Evolutionary conservation across 2,888 invertebrate species (phyloP).

Genomic region (Drosophila nr. fundita): DNA sequence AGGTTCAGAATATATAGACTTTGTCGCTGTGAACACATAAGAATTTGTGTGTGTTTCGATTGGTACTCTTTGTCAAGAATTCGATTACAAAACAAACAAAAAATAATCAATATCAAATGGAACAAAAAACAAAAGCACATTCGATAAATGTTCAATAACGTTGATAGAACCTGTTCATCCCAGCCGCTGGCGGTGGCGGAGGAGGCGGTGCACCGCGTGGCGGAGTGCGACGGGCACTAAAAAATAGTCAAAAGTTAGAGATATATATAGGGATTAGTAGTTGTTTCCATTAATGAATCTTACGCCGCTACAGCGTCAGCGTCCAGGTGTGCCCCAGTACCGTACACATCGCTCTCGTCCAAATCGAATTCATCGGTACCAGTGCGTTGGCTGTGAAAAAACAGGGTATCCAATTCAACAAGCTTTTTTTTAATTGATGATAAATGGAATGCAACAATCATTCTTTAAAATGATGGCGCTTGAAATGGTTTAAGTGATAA

Average conservation of each 20-base stretch:
- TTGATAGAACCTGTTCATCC: constrained; percentile 83
- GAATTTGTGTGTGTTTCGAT: constrained; percentile 69
- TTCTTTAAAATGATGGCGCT: constrained; percentile 13
- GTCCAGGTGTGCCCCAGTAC: constrained; percentile 66
- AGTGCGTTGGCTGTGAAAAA: constrained; percentile 68
- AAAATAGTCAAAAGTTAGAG: constrained; percentile 33
- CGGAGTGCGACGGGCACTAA: constrained; percentile 82
- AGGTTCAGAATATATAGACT: constrained; percentile 72
- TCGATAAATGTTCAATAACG: constrained; percentile 75
- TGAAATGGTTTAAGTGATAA: constrained; percentile 16
- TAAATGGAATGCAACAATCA: not conserved
- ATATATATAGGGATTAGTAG: not conserved
- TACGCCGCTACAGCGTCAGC: constrained; percentile 80
- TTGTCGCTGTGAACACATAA: constrained; percentile 79
- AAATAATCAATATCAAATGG: constrained; percentile 35
- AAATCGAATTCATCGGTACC: constrained; percentile 81
- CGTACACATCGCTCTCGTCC: constrained; percentile 80
- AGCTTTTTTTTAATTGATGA: not conserved
- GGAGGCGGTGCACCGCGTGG: constrained; percentile 83
- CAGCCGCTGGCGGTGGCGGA: constrained; percentile 81
- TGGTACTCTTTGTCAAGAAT: constrained; percentile 61
- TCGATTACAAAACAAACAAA: constrained; percentile 58
- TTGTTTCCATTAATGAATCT: constrained; percentile 26
- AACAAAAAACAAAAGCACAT: constrained; percentile 60
- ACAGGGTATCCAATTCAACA: not conserved